These are phyloP conservation scores for Heteronetta atricapilla DNA, from an alignment of 2,113 vertebrate species.

Conservation along the genomic window DNA sequence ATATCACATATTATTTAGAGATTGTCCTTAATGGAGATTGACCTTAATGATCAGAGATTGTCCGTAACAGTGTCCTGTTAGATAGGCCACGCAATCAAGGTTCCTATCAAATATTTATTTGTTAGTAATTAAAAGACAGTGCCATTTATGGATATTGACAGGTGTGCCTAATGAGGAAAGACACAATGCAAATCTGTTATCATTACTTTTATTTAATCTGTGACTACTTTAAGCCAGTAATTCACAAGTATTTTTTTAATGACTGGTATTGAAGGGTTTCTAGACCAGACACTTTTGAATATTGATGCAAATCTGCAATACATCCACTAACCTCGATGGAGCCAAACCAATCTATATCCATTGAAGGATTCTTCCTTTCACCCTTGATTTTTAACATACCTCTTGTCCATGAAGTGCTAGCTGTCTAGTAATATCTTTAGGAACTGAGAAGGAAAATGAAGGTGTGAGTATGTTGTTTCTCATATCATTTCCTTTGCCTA, in stretches of 20 bases:
- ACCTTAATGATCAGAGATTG: background rate
- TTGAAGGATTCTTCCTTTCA: background rate
- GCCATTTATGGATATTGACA: background rate
- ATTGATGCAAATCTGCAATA: background rate
- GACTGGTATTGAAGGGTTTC: background rate
- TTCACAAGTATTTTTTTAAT: background rate
- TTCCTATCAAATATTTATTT: background rate
- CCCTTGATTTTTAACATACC: background rate
- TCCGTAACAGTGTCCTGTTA: background rate
- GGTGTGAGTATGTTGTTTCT: background rate
- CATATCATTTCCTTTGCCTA: background rate
- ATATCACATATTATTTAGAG: fast-evolving
- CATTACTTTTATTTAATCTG: background rate
- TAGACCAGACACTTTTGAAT: background rate
- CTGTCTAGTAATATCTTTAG: background rate
- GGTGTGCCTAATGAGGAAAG: background rate
- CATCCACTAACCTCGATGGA: background rate
- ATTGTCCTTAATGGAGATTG: background rate
- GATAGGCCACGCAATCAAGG: fast-evolving
- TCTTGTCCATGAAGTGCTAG: background rate
- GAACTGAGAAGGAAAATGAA: background rate
- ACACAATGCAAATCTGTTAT: background rate
- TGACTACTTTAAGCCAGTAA: background rate
- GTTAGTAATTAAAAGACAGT: background rate
- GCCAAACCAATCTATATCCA: background rate